Evolutionary conservation across 2,888 invertebrate species (phyloP).

Genomic region (Mythimna impura): DNA sequence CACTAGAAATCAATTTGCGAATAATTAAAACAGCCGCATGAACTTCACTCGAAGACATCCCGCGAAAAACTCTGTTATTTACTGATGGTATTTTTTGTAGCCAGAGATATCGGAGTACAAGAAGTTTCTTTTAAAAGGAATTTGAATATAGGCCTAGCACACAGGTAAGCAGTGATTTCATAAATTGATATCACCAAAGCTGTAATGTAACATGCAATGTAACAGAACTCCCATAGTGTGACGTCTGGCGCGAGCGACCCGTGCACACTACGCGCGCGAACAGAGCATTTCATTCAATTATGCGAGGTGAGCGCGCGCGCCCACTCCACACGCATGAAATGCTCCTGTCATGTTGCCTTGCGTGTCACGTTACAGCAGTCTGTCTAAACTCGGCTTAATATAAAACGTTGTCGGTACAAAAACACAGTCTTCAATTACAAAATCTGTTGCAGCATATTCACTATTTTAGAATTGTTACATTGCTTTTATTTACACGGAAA

Average conservation of each 20-base stretch:
- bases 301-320: no score
- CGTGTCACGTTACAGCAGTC: no score
- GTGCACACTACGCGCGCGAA: no score
- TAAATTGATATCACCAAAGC: no score
- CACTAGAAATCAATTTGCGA: not conserved
- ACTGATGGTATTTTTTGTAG: not conserved
- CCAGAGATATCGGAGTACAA: not conserved
- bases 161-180: not conserved
- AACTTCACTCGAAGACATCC: no score
- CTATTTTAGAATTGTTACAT: slow-evolving; percentile 19
- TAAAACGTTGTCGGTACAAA: slow-evolving; percentile 17
- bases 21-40: not conserved
- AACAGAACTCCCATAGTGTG: no score
- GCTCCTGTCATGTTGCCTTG: no score
- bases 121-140: not conserved
- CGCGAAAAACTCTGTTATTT: no score
- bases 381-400: not conserved
- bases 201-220: not conserved
- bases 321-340: no score
- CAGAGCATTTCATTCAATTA: no score
- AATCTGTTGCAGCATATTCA: slow-evolving; percentile 12
- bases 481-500: not conserved
- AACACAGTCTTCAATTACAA: slow-evolving; percentile 14
- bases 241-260: no score
- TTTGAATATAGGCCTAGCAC: not conserved